Conservation (phyloP, 2,113 vertebrate genomes). For the Pedionomus torquatus region DNA sequence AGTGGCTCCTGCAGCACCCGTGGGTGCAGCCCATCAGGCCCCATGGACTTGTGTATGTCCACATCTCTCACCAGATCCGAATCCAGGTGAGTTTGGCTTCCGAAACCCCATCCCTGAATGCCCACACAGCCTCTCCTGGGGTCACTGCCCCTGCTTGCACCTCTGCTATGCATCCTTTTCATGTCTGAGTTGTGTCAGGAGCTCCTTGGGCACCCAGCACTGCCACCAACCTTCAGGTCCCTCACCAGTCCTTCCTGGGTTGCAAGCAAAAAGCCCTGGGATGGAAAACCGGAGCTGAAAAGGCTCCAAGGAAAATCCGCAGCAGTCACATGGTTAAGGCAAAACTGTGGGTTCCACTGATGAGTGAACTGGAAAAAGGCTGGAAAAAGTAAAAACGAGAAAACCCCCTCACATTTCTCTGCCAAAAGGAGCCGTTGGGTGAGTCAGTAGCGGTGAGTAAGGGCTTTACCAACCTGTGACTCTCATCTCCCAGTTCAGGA, state of each 20-base stretch:
- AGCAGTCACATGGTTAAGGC: rapidly evolving
- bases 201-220: neutral
- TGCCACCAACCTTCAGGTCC: neutral
- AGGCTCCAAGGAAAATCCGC: neutral
- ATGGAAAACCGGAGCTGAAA: neutral
- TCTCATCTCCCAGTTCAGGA: no score
- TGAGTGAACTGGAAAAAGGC: neutral
- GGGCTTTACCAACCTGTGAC: neutral
- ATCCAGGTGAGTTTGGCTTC: neutral
- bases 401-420: neutral
- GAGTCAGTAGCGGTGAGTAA: rapidly evolving
- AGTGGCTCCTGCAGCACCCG: rapidly evolving
- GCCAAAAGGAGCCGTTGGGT: neutral
- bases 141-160: neutral
- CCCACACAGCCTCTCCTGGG: neutral
- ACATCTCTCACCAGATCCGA: neutral
- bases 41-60: neutral
- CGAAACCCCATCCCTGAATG: neutral
- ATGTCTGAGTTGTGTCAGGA: neutral
- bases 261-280: neutral
- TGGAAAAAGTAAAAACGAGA: neutral
- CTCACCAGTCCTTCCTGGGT: neutral
- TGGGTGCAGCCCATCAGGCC: neutral
- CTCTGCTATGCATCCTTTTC: neutral
- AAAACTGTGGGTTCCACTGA: rapidly evolving